Conservation (phyloP, 2,888 invertebrate genomes). For the Anarsia innoxiella region DNA sequence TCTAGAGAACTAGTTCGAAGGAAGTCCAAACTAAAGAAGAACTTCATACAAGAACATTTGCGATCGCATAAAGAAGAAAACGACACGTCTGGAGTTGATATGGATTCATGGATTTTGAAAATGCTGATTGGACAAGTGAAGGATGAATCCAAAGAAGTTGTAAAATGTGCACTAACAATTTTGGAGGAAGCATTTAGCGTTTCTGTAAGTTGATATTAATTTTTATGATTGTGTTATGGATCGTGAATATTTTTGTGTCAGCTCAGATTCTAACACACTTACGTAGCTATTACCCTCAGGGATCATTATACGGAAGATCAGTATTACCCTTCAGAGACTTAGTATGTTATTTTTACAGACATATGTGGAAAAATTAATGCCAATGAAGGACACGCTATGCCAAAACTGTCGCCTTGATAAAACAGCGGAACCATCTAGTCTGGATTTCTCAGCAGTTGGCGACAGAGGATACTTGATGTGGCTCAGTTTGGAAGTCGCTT, state of each 20-base stretch:
- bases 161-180: conserved; percentile 85
- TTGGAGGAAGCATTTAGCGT: conserved; percentile 96
- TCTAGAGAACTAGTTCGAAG: conserved; percentile 57
- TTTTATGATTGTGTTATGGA: not conserved
- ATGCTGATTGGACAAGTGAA: conserved; percentile 88
- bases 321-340: too few species aligned
- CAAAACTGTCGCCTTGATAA: conserved; percentile 72
- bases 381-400: conserved; percentile 80
- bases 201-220: conserved; percentile 71
- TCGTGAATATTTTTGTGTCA: too few species aligned
- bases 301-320: too few species aligned
- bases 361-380: conserved; percentile 84
- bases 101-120: conserved; percentile 90
- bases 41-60: conserved; percentile 41
- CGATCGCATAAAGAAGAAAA: conserved; percentile 41
- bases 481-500: conserved; percentile 83
- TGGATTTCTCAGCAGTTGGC: conserved; percentile 82
- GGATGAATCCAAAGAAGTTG: conserved; percentile 87
- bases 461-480: conserved; percentile 86
- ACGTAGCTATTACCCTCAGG: too few species aligned
- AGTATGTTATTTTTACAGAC: conserved; percentile 58
- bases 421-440: conserved; percentile 80
- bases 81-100: conserved; percentile 68
- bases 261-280: too few species aligned
- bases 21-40: conserved; percentile 58